Percentiles rank a stretch among this genome's conserved stretches.
Evolutionary conservation across 1,140 invertebrate genomes (phyloP).

Genomic region (Brachionus rotundiformis): DNA sequence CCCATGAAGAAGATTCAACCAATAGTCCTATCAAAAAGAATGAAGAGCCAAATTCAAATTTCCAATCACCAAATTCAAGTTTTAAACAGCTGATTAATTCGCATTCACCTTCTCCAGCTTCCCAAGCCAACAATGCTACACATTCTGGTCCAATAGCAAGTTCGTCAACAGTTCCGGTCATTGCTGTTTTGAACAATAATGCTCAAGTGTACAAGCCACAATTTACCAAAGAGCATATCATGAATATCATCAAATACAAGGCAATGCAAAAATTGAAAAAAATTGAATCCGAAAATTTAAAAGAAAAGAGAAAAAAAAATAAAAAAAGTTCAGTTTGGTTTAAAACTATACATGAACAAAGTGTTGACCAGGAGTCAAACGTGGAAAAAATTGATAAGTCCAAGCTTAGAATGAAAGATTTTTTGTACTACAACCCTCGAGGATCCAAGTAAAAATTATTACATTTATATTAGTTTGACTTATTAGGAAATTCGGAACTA

Average conservation of each 20-base stretch:
- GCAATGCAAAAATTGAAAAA: slow-evolving; percentile 51
- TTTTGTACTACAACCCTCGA: slow-evolving; percentile 30
- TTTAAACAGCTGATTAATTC: background rate
- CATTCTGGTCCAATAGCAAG: background rate
- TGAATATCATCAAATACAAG: slow-evolving; percentile 48
- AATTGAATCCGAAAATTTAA: slow-evolving; percentile 51
- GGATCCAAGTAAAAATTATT: background rate
- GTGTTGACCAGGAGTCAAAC: background rate
- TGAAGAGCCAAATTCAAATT: background rate
- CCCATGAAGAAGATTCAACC: background rate
- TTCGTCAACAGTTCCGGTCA: background rate
- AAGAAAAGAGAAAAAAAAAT: slow-evolving; percentile 35
- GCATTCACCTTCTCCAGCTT: background rate
- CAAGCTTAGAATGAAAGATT: slow-evolving; percentile 48
- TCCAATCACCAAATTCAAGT: background rate
- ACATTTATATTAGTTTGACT: background rate
- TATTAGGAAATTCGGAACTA: background rate
- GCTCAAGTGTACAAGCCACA: background rate
- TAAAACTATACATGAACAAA: slow-evolving; percentile 17
- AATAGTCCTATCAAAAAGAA: background rate
- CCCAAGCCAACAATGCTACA: background rate
- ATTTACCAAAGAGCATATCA: slow-evolving; percentile 47
- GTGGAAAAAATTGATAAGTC: slow-evolving; percentile 26
- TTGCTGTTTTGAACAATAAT: background rate
- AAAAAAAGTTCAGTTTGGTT: slow-evolving; percentile 32